Evolutionary conservation across 2,113 vertebrate species (phyloP).

Genomic region (Shinisaurus crocodilurus): DNA sequence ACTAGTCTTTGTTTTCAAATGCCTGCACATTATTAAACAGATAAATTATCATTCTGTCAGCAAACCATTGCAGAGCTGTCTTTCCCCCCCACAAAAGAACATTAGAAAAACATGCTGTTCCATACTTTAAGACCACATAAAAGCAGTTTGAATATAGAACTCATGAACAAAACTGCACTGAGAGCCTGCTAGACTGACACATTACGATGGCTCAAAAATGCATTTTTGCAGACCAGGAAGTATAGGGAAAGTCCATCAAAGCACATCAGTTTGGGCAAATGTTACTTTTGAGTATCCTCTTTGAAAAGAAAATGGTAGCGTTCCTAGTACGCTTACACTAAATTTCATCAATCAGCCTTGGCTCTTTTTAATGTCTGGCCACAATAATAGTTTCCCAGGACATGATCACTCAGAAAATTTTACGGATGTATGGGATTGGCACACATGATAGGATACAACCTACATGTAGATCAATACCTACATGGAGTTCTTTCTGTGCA

Average conservation of each 20-base stretch:
- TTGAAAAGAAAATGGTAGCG: neutral
- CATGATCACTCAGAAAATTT: neutral
- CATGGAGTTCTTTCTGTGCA: neutral
- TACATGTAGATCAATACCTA: neutral
- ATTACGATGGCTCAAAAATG: slow-evolving; percentile 2
- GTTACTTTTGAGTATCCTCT: neutral
- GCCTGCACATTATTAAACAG: slow-evolving; percentile 17
- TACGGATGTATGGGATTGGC: neutral
- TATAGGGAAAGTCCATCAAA: neutral
- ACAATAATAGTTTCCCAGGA: neutral
- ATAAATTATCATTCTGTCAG: slow-evolving; percentile 15
- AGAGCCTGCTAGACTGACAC: neutral
- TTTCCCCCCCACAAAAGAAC: neutral
- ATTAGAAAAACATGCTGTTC: slow-evolving; percentile 33
- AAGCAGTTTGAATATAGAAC: neutral
- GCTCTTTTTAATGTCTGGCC: neutral
- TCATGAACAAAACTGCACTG: neutral
- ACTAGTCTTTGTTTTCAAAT: neutral
- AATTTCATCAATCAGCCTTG: neutral
- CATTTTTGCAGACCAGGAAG: neutral
- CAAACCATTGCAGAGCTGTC: neutral
- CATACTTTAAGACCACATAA: slow-evolving; percentile 15
- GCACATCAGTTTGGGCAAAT: neutral
- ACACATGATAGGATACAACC: neutral
- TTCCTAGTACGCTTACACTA: neutral